Evolutionary conservation across 1,140 invertebrate species (phyloP).

Genomic region (Drosophila fuyamai): DNA sequence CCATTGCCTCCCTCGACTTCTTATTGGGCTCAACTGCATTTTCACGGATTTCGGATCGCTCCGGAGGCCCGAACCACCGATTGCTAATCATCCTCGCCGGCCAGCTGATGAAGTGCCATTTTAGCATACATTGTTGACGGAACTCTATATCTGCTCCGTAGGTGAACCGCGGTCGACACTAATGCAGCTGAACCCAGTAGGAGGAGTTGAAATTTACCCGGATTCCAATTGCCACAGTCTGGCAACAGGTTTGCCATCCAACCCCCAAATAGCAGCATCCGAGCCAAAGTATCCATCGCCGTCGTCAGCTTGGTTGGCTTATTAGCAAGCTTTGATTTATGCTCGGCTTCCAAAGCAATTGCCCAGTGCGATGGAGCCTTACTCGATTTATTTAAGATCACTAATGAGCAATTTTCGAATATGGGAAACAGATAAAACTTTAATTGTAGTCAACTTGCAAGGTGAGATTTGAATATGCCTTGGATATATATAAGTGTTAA

Average conservation of each 20-base stretch:
- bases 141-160: constrained; percentile 56
- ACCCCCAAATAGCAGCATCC: constrained; percentile 18
- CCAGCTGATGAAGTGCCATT: constrained; percentile 60
- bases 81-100: constrained; percentile 38
- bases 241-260: constrained; percentile 58
- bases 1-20: constrained; percentile 6
- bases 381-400: constrained; percentile 29
- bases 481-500: no score
- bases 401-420: constrained; percentile 28
- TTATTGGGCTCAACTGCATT: constrained; percentile 5
- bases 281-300: constrained; percentile 11
- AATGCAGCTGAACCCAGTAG: constrained; percentile 21
- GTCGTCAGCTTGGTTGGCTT: constrained; percentile 47
- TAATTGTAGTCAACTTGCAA: background rate
- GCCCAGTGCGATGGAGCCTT: constrained; percentile 38
- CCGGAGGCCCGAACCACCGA: constrained; percentile 34
- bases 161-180: constrained; percentile 38
- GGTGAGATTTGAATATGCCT: background rate
- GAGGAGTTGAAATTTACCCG: constrained; percentile 24
- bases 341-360: constrained; percentile 56
- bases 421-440: background rate
- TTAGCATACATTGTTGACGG: constrained; percentile 64
- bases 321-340: constrained; percentile 71
- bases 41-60: constrained; percentile 31
- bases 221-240: constrained; percentile 24